Evolutionary conservation across 2,797 vertebrate species (phyloP).

Genomic region (Bufotes viridis): DNA sequence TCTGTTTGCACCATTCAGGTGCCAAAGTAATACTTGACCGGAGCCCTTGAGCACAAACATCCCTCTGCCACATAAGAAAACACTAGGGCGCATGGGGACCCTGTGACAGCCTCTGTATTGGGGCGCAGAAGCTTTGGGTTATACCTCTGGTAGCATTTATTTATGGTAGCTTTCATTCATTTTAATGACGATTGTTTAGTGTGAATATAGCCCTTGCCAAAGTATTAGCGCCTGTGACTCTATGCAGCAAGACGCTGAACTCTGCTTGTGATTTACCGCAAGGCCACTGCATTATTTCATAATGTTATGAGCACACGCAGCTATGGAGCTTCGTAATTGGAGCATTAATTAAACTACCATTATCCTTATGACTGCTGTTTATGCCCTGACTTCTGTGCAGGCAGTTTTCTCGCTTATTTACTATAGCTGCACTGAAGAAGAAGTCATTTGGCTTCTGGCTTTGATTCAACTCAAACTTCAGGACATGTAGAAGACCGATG

Average conservation of each 20-base stretch:
- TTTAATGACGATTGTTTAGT: not conserved
- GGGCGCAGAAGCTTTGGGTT: not conserved
- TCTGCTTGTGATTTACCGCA: not conserved
- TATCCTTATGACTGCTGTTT: constrained; percentile 13
- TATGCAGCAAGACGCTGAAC: not conserved
- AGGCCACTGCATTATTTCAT: constrained; percentile 10
- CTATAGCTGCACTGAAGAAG: constrained; percentile 9
- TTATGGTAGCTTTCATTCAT: not conserved
- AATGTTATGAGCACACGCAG: constrained; percentile 24
- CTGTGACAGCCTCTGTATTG: not conserved
- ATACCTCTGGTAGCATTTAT: not conserved
- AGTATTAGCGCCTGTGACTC: not conserved
- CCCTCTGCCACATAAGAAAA: not conserved
- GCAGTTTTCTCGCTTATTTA: not conserved
- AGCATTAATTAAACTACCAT: constrained; percentile 23
- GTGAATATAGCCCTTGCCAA: not conserved
- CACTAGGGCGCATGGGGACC: no score
- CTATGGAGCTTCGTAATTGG: constrained; percentile 15
- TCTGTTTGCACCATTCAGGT: no score
- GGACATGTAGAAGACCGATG: not conserved
- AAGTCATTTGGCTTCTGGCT: constrained; percentile 2
- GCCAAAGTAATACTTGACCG: not conserved
- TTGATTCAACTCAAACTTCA: constrained; percentile 2
- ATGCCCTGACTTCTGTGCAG: constrained; percentile 9
- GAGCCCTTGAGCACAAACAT: not conserved